A percentile compares a stretch with the other conserved stretches of the same genome.
These are phyloP conservation scores for Nebria salina DNA, from an alignment of 2,888 invertebrate species.

Conservation along the genomic window DNA sequence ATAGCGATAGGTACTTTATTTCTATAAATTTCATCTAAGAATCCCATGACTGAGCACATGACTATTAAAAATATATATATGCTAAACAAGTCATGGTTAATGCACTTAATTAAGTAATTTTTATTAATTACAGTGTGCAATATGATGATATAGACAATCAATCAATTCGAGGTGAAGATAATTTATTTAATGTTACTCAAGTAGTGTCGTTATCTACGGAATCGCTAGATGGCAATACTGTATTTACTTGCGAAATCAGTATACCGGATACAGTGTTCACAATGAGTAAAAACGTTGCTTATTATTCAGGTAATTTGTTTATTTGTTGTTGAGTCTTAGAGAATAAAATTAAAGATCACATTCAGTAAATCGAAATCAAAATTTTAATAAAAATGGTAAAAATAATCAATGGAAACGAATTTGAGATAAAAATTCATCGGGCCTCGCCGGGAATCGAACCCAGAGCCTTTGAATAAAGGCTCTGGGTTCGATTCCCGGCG, in stretches of 20 bases:
- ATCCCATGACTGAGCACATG: no score
- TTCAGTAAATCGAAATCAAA: neutral
- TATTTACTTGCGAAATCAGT: conserved; percentile 70
- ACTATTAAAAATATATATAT: no score
- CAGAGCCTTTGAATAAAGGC: no score
- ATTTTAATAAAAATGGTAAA: no score
- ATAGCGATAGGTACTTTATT: conserved; percentile 52
- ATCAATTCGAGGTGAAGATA: conserved; percentile 54
- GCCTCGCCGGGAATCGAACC: no score
- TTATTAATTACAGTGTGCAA: conserved; percentile 53
- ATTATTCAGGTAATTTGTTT: conserved; percentile 63
- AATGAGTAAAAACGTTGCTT: conserved; percentile 63
- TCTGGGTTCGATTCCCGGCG: no score
- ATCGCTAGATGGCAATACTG: conserved; percentile 65
- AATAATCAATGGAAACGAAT: no score
- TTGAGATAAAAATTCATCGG: no score
- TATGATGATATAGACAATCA: conserved; percentile 51
- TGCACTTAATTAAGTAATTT: neutral
- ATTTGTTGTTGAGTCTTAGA: neutral
- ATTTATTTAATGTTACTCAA: conserved; percentile 68
- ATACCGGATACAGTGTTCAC: conserved; percentile 71
- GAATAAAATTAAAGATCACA: neutral
- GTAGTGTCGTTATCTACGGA: conserved; percentile 66
- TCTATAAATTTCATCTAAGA: neutral
- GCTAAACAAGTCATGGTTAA: neutral